These are phyloP conservation scores for Drosophila subsilvestris DNA, from an alignment of 2,888 invertebrate genomes.

Conservation along the genomic window DNA sequence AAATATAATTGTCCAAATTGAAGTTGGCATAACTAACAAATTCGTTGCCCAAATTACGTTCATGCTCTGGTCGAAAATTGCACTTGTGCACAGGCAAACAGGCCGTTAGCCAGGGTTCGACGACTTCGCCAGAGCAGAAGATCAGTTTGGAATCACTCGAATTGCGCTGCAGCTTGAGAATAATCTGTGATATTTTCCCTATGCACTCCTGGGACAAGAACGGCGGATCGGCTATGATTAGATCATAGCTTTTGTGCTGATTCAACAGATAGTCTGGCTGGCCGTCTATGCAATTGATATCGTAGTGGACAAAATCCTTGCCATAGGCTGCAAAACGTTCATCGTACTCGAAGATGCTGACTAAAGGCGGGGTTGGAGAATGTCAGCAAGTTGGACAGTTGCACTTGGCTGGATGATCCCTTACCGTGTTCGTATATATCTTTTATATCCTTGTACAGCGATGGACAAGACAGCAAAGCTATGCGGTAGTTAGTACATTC, in stretches of 20 bases:
- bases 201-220: slow-evolving; percentile 97
- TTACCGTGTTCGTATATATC: slow-evolving; percentile 74
- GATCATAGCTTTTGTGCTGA: slow-evolving; percentile 87
- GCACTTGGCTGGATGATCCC: neutral
- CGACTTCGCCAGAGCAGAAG: slow-evolving; percentile 94
- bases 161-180: slow-evolving; percentile 88
- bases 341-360: slow-evolving; percentile 93
- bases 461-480: slow-evolving; percentile 95
- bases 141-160: slow-evolving; percentile 66
- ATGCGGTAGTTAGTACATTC: slow-evolving; percentile 85
- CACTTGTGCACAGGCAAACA: slow-evolving; percentile 88
- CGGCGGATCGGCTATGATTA: slow-evolving; percentile 97
- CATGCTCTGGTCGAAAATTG: slow-evolving; percentile 91
- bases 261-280: slow-evolving; percentile 85
- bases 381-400: neutral
- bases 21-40: slow-evolving; percentile 97
- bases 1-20: slow-evolving; percentile 86
- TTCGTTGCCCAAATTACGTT: slow-evolving; percentile 95
- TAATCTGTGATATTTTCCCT: slow-evolving; percentile 91
- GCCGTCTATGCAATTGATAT: slow-evolving; percentile 92
- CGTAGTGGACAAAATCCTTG: slow-evolving; percentile 92
- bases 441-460: slow-evolving; percentile 89
- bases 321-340: slow-evolving; percentile 91
- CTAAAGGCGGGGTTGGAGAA: slow-evolving; percentile 85
- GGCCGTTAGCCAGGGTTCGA: slow-evolving; percentile 88